phyloP scores from a whole-genome alignment of 1,140 invertebrate species.

The Zaprionus tsacasi region DNA sequence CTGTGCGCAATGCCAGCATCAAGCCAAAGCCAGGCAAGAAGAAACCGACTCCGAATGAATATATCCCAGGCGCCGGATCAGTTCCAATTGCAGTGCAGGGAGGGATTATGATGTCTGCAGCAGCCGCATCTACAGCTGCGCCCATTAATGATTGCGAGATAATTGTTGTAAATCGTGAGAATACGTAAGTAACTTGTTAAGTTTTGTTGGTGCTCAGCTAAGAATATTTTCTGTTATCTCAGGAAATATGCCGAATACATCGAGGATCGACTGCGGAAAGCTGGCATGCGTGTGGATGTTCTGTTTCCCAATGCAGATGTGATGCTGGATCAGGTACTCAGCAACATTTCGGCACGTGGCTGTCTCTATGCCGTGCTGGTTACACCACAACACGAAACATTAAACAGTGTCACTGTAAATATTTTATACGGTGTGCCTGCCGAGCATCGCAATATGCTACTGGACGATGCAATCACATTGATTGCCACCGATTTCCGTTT shows the following conservation, averaged over 20 bases:
- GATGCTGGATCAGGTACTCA: slow-evolving; percentile 92
- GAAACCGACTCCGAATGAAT: slow-evolving; percentile 1
- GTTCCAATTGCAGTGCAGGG: slow-evolving; percentile 45
- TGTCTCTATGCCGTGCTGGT: slow-evolving; percentile 95
- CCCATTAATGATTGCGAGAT: slow-evolving; percentile 93
- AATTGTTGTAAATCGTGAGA: slow-evolving; percentile 91
- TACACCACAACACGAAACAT: slow-evolving; percentile 92
- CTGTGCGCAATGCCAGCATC: slow-evolving; percentile 85
- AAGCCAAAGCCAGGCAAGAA: slow-evolving; percentile 78
- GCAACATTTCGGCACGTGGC: slow-evolving; percentile 93
- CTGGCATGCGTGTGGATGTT: slow-evolving; percentile 93
- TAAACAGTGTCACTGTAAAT: slow-evolving; percentile 94
- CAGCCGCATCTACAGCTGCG: slow-evolving; percentile 84
- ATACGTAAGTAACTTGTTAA: slow-evolving; percentile 88
- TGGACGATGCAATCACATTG: slow-evolving; percentile 94
- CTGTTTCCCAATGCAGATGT: slow-evolving; percentile 96
- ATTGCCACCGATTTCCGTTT: slow-evolving; percentile 92
- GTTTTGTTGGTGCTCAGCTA: neutral
- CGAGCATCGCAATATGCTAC: slow-evolving; percentile 97
- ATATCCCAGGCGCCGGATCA: neutral
- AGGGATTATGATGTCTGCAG: slow-evolving; percentile 58
- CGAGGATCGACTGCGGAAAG: slow-evolving; percentile 91
- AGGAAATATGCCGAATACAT: slow-evolving; percentile 96
- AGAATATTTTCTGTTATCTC: neutral
- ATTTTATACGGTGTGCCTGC: slow-evolving; percentile 94